Evolutionary conservation across 2,113 vertebrate genomes (phyloP).

Genomic region (Sturnus vulgaris): DNA sequence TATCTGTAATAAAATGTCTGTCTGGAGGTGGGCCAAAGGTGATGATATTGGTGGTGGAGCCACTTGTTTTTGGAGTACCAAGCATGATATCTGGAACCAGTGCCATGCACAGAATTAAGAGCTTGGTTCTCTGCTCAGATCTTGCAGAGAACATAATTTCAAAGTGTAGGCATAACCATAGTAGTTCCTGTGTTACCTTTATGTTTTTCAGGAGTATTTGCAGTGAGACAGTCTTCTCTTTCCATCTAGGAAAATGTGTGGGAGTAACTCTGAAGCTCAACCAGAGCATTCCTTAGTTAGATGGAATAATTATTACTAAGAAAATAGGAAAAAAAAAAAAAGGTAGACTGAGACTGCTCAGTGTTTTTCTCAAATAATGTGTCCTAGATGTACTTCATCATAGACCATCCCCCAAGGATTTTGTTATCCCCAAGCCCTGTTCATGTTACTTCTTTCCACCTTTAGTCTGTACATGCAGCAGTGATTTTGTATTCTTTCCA

Average conservation of each 20-base stretch:
- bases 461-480: not conserved
- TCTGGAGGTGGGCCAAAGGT: not conserved
- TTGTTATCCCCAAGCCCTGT: not conserved
- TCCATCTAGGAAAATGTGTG: not conserved
- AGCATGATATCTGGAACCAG: not conserved
- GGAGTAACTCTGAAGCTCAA: not conserved
- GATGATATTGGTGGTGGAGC: not conserved
- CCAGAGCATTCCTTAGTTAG: not conserved
- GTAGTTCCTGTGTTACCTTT: not conserved
- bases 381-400: not conserved
- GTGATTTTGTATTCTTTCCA: conserved; percentile 5
- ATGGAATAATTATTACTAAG: not conserved
- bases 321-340: not conserved
- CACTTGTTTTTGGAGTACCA: not conserved
- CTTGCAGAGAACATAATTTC: not conserved
- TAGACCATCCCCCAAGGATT: not conserved
- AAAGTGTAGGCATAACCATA: not conserved
- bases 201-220: not conserved
- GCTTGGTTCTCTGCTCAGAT: not conserved
- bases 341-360: not conserved
- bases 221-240: not conserved
- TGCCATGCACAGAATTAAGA: not conserved
- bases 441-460: not conserved
- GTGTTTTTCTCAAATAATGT: not conserved
- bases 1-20: not conserved